Evolutionary conservation across 2,888 invertebrate species (phyloP), one percentile per base, ranked within the genome.

Genomic region (Sclerodermus sp.): DNA sequence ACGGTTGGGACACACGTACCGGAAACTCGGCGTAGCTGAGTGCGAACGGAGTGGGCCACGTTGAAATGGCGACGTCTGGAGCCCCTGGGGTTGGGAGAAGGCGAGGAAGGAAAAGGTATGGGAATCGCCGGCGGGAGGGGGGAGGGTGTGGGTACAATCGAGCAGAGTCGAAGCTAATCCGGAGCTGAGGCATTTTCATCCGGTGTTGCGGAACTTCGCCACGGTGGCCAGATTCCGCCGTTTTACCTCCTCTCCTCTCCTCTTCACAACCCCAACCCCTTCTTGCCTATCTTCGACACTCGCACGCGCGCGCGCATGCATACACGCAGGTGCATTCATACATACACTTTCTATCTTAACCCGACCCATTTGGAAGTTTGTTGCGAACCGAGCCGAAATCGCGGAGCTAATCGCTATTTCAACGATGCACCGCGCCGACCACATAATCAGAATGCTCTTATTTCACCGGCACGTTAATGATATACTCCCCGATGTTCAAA

Each of bases 341-440:
- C 23, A 23, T 5, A 8, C 23, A 23, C 23, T 23, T 23, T 23
- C 23, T 23, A 23, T 23, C 23, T 23, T 23, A 8, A 8, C 8
- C 23, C 23, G 23, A 23, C 34, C 34, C 34, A 34, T 12, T 4
- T n/a, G 18, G 42, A 64, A 64, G 61, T 64, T 63, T 64, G 63
- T 61, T 57, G 58, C 54, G 34, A 64, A 61, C 61, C 55, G 52
- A 45, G 37, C 52, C 52, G 44, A 55, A 64, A 61, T 55, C 57
- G 45, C 46, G 47, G 49, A 55, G 54, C 59, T 57, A 61, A 57
- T 63, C 59, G 63, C 63, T 63, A 63, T 60, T 63, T 60, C 63
- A 57, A 17, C 60, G 59, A 63, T 63, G 63, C 58, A 56, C 37
- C 48, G 47, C 31, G 29, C 49, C n/a, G 37, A 13, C 39, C 16